phyloP scores from a whole-genome alignment of 2,797 vertebrate species.

The Onychomys torridus region DNA sequence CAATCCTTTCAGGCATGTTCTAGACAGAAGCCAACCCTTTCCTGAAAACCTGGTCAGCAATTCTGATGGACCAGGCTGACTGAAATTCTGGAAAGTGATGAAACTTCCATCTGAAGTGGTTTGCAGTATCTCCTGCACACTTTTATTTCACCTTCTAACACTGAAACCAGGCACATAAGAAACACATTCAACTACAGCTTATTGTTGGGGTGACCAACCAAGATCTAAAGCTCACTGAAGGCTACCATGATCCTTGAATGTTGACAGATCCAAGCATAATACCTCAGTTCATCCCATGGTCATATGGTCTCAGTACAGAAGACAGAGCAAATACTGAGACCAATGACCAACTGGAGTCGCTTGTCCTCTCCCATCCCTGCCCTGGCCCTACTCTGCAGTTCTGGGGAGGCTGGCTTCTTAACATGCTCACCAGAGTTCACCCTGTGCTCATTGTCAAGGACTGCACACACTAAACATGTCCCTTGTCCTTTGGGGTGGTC shows the following conservation, averaged over 20 bases:
- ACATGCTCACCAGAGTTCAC: background rate
- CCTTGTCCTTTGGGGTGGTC: background rate
- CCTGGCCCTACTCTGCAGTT: background rate
- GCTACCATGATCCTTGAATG: conserved; percentile 49
- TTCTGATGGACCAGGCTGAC: conserved; percentile 63
- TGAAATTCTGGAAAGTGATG: conserved; percentile 59
- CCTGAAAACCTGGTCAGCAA: conserved; percentile 72
- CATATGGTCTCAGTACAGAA: background rate
- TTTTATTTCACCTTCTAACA: conserved; percentile 46
- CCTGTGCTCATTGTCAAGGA: background rate
- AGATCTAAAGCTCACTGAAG: conserved; percentile 37
- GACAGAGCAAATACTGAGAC: background rate
- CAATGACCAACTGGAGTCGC: background rate
- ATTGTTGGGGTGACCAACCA: conserved; percentile 32
- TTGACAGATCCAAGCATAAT: background rate
- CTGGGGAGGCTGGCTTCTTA: background rate
- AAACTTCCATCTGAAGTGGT: conserved; percentile 68
- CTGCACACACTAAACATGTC: background rate
- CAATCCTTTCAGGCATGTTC: conserved; percentile 69
- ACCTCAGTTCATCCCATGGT: background rate
- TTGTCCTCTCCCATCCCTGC: background rate
- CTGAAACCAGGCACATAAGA: conserved; percentile 74
- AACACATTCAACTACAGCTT: conserved; percentile 69
- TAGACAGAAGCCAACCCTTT: conserved; percentile 74
- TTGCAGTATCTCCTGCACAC: conserved; percentile 48